Evolutionary conservation across 2,797 vertebrate species (phyloP).

Genomic region (Sylvilagus floridanus): DNA sequence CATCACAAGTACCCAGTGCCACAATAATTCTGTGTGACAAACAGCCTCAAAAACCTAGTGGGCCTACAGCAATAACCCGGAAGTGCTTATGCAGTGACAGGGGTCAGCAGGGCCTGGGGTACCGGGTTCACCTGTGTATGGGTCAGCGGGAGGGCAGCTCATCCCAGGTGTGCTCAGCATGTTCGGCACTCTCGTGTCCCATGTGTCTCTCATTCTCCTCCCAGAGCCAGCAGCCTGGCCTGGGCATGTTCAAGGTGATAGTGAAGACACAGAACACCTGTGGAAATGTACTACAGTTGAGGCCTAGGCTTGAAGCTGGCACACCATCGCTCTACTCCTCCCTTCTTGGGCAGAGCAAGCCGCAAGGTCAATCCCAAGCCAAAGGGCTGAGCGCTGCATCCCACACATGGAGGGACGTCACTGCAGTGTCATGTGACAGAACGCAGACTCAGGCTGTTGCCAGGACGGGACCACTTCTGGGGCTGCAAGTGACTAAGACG

Average conservation of each 20-base stretch:
- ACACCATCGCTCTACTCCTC: neutral
- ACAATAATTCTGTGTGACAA: neutral
- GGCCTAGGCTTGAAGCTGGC: neutral
- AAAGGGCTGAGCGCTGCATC: neutral
- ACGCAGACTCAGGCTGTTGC: neutral
- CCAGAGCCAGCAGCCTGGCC: neutral
- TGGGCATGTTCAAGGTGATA: neutral
- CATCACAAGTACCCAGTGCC: neutral
- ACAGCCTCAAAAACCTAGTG: neutral
- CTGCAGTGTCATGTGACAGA: neutral
- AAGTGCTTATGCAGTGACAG: neutral
- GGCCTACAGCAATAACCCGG: too few relatives aligned
- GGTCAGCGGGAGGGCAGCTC: neutral
- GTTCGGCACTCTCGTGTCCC: neutral
- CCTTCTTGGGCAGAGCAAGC: neutral
- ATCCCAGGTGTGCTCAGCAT: neutral
- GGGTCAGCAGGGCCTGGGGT: neutral
- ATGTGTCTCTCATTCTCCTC: neutral
- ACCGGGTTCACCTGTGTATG: neutral
- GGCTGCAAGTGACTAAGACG: neutral
- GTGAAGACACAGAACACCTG: neutral
- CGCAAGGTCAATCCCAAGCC: neutral
- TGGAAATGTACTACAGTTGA: neutral
- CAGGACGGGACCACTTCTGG: neutral
- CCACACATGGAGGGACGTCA: neutral